Conservation (phyloP, 2,888 invertebrate species). For the Odontothrips loti region DNA sequence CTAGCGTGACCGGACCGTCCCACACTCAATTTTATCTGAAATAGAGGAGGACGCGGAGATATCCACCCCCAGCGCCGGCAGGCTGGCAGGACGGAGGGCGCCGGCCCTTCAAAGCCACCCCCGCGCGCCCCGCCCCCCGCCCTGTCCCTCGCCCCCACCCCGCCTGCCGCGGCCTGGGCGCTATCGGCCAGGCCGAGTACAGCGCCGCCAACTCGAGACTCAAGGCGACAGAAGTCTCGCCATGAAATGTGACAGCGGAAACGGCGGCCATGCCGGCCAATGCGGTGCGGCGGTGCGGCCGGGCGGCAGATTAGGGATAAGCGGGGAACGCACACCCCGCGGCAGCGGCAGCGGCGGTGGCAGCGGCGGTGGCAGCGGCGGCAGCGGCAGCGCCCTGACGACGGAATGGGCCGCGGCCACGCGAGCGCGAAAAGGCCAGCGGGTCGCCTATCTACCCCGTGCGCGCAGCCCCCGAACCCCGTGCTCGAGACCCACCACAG, state of each 20-base stretch:
- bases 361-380: neutral
- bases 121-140: neutral
- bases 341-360: neutral
- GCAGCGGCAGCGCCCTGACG: neutral
- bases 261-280: neutral
- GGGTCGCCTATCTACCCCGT: too few species aligned
- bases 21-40: too few species aligned
- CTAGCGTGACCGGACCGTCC: too few species aligned
- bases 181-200: neutral
- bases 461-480: too few species aligned
- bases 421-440: neutral
- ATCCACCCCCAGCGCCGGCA: too few species aligned
- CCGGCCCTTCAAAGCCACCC: too few species aligned
- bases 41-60: too few species aligned
- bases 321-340: neutral
- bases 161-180: neutral
- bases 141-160: neutral
- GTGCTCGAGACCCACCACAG: too few species aligned
- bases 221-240: neutral
- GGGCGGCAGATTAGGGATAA: neutral
- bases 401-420: conserved; percentile 5
- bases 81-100: too few species aligned
- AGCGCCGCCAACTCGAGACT: neutral
- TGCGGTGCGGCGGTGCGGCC: neutral
- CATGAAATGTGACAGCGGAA: conserved; percentile 24